Conservation (phyloP, 2,797 vertebrate genomes). For the Hypotaenidia philippensis region DNA sequence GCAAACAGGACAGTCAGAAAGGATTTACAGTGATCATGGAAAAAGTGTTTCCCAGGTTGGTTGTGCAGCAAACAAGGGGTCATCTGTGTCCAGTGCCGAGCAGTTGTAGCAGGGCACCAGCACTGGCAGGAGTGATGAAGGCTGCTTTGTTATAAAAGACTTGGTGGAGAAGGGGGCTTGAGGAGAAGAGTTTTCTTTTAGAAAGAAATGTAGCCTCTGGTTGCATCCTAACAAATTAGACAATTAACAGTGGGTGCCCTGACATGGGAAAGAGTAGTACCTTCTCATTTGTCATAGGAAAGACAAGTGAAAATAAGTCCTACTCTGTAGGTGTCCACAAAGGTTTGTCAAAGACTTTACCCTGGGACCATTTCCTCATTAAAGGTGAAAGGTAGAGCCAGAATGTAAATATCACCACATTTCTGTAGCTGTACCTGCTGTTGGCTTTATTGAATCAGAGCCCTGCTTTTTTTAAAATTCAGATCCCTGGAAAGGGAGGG, state of each 20-base stretch:
- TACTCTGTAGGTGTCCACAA: not conserved
- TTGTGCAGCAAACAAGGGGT: not conserved
- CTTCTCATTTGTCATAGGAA: not conserved
- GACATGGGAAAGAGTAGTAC: not conserved
- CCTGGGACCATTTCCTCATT: slow-evolving; percentile 67
- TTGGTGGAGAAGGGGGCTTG: not conserved
- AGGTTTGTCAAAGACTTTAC: slow-evolving; percentile 61
- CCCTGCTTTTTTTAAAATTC: not conserved
- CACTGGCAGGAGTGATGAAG: not conserved
- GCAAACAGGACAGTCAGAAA: not conserved
- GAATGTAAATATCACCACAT: slow-evolving; percentile 50
- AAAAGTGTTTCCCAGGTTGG: not conserved
- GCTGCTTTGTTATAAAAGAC: not conserved
- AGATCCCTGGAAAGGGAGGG: not conserved
- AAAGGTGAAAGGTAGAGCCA: slow-evolving; percentile 67
- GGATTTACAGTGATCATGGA: not conserved
- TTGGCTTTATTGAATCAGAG: not conserved
- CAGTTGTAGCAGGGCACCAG: not conserved
- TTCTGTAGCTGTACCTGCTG: not conserved
- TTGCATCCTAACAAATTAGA: slow-evolving; percentile 26
- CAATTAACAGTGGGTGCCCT: slow-evolving; percentile 21
- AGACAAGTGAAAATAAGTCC: slow-evolving; percentile 43
- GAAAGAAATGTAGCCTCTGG: not conserved
- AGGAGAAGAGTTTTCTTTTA: not conserved
- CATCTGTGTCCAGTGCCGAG: not conserved